A percentile compares a stretch with the other conserved stretches of the same genome.
phyloP scores from a whole-genome alignment of 2,888 invertebrate genomes.

The Trissolcus brochymenae region DNA sequence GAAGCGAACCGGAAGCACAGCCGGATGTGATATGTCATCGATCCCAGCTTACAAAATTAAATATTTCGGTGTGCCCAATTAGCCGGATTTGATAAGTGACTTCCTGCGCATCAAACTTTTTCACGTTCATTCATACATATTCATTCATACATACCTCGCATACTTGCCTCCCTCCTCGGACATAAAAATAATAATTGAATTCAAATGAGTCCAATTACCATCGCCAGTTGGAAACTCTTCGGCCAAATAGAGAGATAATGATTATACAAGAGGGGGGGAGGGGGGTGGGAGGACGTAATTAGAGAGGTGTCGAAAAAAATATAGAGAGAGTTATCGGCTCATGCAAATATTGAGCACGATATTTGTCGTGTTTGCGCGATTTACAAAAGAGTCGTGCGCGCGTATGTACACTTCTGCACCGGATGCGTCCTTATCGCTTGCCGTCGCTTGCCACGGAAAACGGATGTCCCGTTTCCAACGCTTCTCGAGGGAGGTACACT shows the following conservation, averaged over 20 bases:
- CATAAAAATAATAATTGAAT: no score
- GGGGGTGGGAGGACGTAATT: not conserved
- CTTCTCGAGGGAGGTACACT: constrained; percentile 57
- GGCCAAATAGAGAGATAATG: not conserved
- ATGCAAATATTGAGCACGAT: constrained; percentile 41
- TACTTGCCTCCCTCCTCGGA: no score
- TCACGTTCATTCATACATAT: constrained; percentile 21
- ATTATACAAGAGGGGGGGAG: no score
- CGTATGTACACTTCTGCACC: constrained; percentile 54
- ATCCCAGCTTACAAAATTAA: constrained; percentile 54
- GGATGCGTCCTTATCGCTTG: constrained; percentile 59
- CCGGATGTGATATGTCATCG: constrained; percentile 57
- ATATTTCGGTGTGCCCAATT: constrained; percentile 53
- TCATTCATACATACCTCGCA: not conserved
- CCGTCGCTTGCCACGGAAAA: constrained; percentile 59
- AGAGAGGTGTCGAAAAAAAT: constrained; percentile 1
- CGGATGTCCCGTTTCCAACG: constrained; percentile 62
- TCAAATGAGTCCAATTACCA: no score
- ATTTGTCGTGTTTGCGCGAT: constrained; percentile 50
- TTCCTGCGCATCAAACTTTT: constrained; percentile 33
- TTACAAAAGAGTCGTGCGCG: constrained; percentile 51
- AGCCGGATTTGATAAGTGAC: constrained; percentile 48
- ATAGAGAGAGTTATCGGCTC: constrained; percentile 13
- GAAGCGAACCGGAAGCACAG: constrained; percentile 51
- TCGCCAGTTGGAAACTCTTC: no score